A percentile compares a stretch with the other conserved stretches of the same genome.
Evolutionary conservation across 2,113 vertebrate genomes (phyloP).

Genomic region (Podarcis raffonei): DNA sequence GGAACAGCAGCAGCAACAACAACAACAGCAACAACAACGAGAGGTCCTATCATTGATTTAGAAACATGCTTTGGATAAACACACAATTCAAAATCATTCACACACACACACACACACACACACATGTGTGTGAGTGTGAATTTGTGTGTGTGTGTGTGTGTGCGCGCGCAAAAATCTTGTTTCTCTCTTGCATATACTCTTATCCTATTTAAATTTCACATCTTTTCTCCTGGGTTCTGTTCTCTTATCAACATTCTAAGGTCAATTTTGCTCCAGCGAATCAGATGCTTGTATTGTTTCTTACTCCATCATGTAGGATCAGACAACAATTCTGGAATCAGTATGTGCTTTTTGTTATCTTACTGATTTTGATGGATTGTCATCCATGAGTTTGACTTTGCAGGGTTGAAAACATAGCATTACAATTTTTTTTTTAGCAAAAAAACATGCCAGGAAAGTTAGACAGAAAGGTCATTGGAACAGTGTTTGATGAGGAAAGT

Average conservation of each 20-base stretch:
- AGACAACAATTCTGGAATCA: slow-evolving; percentile 64
- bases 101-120: neutral
- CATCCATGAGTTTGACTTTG: slow-evolving; percentile 69
- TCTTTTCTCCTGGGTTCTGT: slow-evolving; percentile 44
- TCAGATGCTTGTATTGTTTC: slow-evolving; percentile 67
- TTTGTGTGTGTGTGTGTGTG: neutral
- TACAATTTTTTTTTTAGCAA: slow-evolving; percentile 59
- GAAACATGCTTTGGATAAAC: slow-evolving; percentile 17
- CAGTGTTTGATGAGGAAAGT: slow-evolving; percentile 50
- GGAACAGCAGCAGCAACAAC: too few relatives aligned
- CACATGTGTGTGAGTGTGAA: neutral
- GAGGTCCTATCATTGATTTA: neutral
- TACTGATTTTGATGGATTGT: slow-evolving; percentile 75
- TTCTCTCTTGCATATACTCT: neutral
- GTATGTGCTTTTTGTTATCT: slow-evolving; percentile 69
- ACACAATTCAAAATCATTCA: slow-evolving; percentile 14
- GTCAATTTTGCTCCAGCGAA: slow-evolving; percentile 65
- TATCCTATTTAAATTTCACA: slow-evolving; percentile 48
- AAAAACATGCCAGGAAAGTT: slow-evolving; percentile 58
- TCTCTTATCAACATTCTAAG: slow-evolving; percentile 34
- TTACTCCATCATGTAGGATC: slow-evolving; percentile 61
- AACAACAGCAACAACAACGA: neutral
- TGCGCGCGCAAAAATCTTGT: slow-evolving; percentile 5
- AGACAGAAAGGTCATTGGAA: slow-evolving; percentile 66
- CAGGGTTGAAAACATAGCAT: slow-evolving; percentile 62